Percentiles rank a stretch among this genome's conserved stretches.
Conservation (phyloP, 2,113 vertebrate species). For the Corynorhinus townsendii region DNA sequence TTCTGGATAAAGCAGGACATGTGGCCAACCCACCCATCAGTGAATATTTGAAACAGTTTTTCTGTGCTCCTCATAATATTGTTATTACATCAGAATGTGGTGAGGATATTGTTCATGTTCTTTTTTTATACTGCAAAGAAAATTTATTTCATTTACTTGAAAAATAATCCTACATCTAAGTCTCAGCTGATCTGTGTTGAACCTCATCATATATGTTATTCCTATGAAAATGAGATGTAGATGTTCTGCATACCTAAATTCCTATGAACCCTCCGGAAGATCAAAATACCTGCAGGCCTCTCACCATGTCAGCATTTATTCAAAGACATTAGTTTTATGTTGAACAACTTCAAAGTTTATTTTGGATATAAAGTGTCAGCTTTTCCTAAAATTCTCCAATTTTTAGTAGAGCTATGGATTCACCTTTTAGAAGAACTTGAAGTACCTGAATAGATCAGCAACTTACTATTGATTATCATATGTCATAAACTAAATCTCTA, state of each 20-base stretch:
- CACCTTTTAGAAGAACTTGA: background rate
- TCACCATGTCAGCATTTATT: background rate
- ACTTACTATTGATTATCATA: background rate
- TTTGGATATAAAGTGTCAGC: background rate
- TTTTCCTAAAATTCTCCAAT: background rate
- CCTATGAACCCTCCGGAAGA: background rate
- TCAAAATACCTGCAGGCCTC: background rate
- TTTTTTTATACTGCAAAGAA: slow-evolving; percentile 2
- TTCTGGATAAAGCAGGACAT: background rate
- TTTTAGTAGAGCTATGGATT: background rate
- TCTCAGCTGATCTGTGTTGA: background rate
- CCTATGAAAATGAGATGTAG: background rate
- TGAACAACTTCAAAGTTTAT: background rate
- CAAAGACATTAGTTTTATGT: slow-evolving; percentile 18
- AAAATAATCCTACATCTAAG: background rate
- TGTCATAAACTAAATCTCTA: background rate
- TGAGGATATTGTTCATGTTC: background rate
- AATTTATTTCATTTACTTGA: background rate
- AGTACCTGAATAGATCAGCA: background rate
- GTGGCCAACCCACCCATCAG: background rate
- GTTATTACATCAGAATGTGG: background rate
- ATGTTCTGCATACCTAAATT: background rate
- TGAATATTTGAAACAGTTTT: slow-evolving; percentile 2
- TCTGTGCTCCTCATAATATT: background rate
- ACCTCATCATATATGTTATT: background rate